phyloP scores from a whole-genome alignment of 2,888 invertebrate genomes.

The Eupeodes latifasciatus region DNA sequence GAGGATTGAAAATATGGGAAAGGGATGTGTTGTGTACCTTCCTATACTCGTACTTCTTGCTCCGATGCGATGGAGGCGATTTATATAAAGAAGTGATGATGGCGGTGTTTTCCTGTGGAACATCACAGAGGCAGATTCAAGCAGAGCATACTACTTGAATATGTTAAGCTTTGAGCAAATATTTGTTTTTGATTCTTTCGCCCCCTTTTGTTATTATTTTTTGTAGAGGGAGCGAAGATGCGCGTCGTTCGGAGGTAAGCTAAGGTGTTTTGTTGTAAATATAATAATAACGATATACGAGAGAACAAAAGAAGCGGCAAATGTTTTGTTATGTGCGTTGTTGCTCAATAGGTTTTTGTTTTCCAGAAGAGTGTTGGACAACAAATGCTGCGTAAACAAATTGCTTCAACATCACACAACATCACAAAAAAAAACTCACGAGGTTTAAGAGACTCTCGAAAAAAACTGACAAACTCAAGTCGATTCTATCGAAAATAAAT shows the following conservation, averaged over 20 bases:
- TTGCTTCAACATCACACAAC: conserved; percentile 41
- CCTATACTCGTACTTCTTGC: background rate
- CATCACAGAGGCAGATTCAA: conserved; percentile 54
- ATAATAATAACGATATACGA: background rate
- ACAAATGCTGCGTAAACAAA: conserved; percentile 72
- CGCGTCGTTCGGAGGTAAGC: background rate
- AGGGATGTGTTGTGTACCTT: background rate
- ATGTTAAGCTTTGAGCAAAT: conserved; percentile 66
- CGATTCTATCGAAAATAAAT: conserved; percentile 47
- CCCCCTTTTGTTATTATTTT: conserved; percentile 26
- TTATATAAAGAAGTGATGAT: conserved; percentile 5
- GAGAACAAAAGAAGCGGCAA: conserved; percentile 61
- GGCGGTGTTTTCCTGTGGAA: conserved; percentile 62
- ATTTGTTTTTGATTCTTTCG: conserved; percentile 49
- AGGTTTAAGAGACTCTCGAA: conserved; percentile 8
- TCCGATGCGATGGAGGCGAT: background rate
- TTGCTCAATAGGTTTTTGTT: conserved; percentile 42
- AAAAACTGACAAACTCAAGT: conserved; percentile 30
- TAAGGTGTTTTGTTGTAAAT: background rate
- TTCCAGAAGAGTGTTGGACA: conserved; percentile 61
- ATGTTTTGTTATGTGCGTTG: conserved; percentile 59
- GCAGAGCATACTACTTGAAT: conserved; percentile 41
- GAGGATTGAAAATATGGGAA: too few species aligned
- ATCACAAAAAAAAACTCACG: background rate
- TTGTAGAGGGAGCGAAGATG: background rate